A percentile compares a stretch with the other conserved stretches of the same genome.
These are phyloP conservation scores for Paramisgurnus dabryanus DNA, from an alignment of 2,113 vertebrate genomes.

Conservation along the genomic window DNA sequence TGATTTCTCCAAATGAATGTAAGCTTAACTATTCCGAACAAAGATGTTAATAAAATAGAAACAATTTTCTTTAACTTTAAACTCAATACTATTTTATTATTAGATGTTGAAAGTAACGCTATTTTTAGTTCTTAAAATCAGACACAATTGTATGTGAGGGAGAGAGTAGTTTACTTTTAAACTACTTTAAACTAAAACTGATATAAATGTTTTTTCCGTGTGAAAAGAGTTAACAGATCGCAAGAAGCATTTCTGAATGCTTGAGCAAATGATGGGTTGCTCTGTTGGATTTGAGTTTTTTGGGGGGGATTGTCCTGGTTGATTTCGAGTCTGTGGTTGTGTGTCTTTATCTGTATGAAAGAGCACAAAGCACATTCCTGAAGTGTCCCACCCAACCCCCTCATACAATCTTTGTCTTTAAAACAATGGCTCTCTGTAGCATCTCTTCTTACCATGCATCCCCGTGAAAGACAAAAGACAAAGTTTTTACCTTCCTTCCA, in stretches of 20 bases:
- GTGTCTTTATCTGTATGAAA: slow-evolving; percentile 40
- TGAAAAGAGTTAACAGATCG: neutral
- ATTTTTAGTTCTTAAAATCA: too few relatives aligned
- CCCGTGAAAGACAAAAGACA: slow-evolving; percentile 37
- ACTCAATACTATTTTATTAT: too few relatives aligned
- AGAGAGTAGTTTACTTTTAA: too few relatives aligned
- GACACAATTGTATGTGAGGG: too few relatives aligned
- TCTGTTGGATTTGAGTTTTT: neutral
- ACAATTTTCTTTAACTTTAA: too few relatives aligned
- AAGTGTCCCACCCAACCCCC: slow-evolving; percentile 17
- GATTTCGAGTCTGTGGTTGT: neutral
- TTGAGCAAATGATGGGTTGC: neutral
- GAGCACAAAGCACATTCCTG: slow-evolving; percentile 53
- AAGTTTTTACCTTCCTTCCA: slow-evolving; percentile 23
- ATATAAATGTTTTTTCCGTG: too few relatives aligned
- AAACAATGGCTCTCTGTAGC: slow-evolving; percentile 21
- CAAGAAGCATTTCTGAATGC: slow-evolving; percentile 17
- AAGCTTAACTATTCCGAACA: too few relatives aligned
- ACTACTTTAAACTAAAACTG: too few relatives aligned
- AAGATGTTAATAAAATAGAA: too few relatives aligned
- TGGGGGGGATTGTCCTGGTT: neutral
- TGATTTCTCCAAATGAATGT: too few relatives aligned
- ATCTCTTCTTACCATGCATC: slow-evolving; percentile 37
- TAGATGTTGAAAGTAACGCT: too few relatives aligned
- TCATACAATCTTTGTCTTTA: slow-evolving; percentile 27